Conservation (phyloP, 2,888 invertebrate species). For the Temnothorax ravouxi region DNA sequence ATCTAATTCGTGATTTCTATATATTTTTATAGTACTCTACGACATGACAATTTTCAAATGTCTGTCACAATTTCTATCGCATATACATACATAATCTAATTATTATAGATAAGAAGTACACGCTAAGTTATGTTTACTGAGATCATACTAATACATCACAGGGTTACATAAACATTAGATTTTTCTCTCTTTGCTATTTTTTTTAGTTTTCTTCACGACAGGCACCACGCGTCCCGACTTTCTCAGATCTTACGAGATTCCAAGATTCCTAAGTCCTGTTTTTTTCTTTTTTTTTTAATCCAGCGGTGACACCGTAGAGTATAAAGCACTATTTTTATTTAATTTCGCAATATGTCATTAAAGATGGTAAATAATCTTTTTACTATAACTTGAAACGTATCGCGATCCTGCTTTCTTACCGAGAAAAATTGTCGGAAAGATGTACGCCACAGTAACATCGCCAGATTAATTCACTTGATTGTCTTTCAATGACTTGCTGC, state of each 20-base stretch:
- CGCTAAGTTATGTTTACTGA: slow-evolving; percentile 86
- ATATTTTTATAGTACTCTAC: slow-evolving; percentile 31
- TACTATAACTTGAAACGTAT: background rate
- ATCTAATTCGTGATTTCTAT: slow-evolving; percentile 53
- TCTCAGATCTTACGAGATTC: slow-evolving; percentile 70
- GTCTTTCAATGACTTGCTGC: background rate
- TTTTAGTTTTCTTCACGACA: slow-evolving; percentile 67
- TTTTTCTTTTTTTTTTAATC: slow-evolving; percentile 14
- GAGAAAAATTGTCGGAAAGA: background rate
- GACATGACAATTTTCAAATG: slow-evolving; percentile 9
- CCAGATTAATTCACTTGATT: background rate
- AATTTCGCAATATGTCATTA: background rate
- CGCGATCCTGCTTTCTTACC: background rate
- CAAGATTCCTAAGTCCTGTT: slow-evolving; percentile 6
- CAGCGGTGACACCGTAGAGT: background rate
- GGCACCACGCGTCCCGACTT: slow-evolving; percentile 52
- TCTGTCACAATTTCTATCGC: slow-evolving; percentile 52
- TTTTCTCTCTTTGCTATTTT: slow-evolving; percentile 69
- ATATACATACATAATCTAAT: slow-evolving; percentile 66
- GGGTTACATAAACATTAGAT: slow-evolving; percentile 86
- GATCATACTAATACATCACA: slow-evolving; percentile 87
- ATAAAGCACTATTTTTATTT: background rate
- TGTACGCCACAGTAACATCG: background rate
- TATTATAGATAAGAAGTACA: slow-evolving; percentile 83
- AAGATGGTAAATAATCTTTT: background rate